Percentiles rank a stretch among this genome's conserved stretches.
Evolutionary conservation across 2,797 vertebrate genomes (phyloP).

Genomic region (Lates japonicus): DNA sequence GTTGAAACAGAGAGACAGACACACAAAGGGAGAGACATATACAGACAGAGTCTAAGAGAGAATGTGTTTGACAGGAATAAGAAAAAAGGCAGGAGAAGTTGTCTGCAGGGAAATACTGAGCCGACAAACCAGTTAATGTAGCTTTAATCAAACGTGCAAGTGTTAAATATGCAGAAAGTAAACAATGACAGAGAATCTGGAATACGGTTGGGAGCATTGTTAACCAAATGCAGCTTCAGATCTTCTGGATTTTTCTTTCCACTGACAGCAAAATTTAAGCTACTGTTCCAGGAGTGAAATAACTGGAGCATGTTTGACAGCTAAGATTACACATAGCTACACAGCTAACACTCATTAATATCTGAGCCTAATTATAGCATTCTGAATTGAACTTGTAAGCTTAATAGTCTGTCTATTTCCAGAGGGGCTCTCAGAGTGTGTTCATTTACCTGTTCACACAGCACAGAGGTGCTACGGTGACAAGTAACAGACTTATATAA

Average conservation of each 20-base stretch:
- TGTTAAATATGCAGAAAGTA: constrained; percentile 46
- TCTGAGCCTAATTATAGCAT: constrained; percentile 61
- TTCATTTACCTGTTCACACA: constrained; percentile 53
- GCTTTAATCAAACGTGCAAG: constrained; percentile 32
- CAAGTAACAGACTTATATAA: constrained; percentile 14
- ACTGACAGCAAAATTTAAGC: constrained; percentile 22
- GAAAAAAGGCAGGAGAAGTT: constrained; percentile 41
- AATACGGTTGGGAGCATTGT: constrained; percentile 43
- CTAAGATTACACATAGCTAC: constrained; percentile 56
- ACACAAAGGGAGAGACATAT: constrained; percentile 32
- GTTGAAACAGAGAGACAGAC: constrained; percentile 28
- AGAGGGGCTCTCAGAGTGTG: constrained; percentile 7
- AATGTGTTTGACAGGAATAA: constrained; percentile 46
- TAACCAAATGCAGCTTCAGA: constrained; percentile 30
- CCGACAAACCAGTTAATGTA: constrained; percentile 38
- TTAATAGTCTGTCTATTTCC: constrained; percentile 36
- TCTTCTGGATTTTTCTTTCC: constrained; percentile 21
- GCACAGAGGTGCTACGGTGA: constrained; percentile 17
- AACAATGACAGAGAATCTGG: constrained; percentile 29
- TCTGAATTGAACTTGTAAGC: constrained; percentile 38
- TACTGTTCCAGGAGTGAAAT: constrained; percentile 39
- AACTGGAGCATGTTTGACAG: constrained; percentile 65
- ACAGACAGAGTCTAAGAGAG: constrained; percentile 25
- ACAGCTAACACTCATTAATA: constrained; percentile 57
- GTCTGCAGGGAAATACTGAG: constrained; percentile 5